Base-by-base conservation (phyloP, 2,113 vertebrate species). In the Echinops telfairi region DNA sequence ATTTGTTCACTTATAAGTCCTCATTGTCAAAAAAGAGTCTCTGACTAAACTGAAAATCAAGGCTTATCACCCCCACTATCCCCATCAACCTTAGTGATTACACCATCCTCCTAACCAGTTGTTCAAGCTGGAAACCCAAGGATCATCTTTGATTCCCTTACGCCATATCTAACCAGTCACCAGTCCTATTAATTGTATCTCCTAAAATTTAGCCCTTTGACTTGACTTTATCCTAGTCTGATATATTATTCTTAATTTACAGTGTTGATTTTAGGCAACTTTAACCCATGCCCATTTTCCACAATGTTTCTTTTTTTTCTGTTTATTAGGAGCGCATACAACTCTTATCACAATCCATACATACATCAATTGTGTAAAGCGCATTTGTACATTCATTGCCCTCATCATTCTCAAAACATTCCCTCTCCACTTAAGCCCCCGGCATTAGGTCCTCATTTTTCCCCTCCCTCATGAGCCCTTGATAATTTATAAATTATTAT, bases 151-250 rank as follows among this genome's bases (percentile, higher is more conserved):
- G n/a, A 47, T 11, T 19, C 1, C 47, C 15, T 47, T 5, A 1
- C 8, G 40, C 27, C 4, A 20, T 14, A 31, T 16, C 43, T 8
- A 84, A 62, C 70, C 27, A 3, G 40, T 84, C n/a, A 68, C 47
- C 31, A 33, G 57, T 40, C 70, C 43, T 53, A 19, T 64, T 25
- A 66, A n/a, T 70, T 90, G 71, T 75, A 29, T 23, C 27, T 62
- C 66, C 80, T 92, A 47, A 78, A 91, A 58, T 78, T 71, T 62
- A 82, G 43, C 12, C 19, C 70, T 83, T 83, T 78, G 53, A 53
- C 86, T 83, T 78, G 53, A 53, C 70, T 76, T 3, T n/a, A 80
- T 77, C 66, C 53, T 81, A 25, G 11, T 83, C 53, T 91, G 25
- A 73, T 43, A 14, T 38, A 83, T 66, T 8, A 19, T n/a, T 31